Evolutionary conservation across 2,113 vertebrate species (phyloP).

Genomic region (Tapirus terrestris): DNA sequence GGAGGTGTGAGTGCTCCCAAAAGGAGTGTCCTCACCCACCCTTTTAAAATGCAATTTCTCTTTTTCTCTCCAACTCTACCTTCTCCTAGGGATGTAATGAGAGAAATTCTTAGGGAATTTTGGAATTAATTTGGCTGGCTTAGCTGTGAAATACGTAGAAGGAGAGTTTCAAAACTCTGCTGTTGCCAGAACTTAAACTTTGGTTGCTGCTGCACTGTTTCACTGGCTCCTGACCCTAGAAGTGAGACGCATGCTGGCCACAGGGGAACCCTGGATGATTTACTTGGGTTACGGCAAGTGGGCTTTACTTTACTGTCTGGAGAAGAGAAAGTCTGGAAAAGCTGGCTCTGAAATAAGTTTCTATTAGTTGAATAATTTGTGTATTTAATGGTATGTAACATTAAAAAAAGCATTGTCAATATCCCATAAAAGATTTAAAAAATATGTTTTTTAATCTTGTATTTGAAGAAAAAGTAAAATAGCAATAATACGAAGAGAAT

Average conservation of each 20-base stretch:
- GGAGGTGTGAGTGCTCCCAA: neutral
- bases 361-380: neutral
- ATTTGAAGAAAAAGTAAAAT: conserved; percentile 1
- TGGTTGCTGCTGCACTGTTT: neutral
- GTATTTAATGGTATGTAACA: neutral
- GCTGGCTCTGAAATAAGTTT: neutral
- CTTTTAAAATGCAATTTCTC: neutral
- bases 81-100: neutral
- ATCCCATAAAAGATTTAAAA: neutral
- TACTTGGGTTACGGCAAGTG: fast-evolving
- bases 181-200: neutral
- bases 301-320: neutral
- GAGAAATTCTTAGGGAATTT: neutral
- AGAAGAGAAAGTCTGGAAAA: neutral
- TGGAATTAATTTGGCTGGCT: neutral
- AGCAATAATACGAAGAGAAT: neutral
- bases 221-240: neutral
- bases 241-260: fast-evolving
- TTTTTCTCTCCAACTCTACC: neutral
- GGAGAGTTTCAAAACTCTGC: neutral
- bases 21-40: neutral
- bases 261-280: neutral
- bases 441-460: neutral
- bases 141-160: neutral
- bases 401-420: neutral